These are phyloP conservation scores for Ophiodon elongatus DNA, from an alignment of 2,113 vertebrate genomes.

Conservation along the genomic window DNA sequence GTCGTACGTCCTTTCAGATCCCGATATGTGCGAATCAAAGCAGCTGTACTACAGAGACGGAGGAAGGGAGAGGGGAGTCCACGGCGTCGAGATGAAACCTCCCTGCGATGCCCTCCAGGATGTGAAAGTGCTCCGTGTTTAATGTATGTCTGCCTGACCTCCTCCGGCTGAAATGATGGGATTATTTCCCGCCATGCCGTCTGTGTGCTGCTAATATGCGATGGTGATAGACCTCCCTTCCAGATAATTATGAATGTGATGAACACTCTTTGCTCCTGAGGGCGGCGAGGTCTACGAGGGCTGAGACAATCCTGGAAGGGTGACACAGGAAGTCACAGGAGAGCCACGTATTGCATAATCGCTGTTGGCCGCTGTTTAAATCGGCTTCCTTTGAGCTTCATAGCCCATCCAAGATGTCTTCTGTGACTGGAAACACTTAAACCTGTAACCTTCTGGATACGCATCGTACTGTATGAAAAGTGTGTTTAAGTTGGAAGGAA, in stretches of 20 bases:
- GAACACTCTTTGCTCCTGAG: slow-evolving; percentile 63
- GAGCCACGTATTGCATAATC: slow-evolving; percentile 65
- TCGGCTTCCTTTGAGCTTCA: slow-evolving; percentile 54
- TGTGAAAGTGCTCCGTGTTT: slow-evolving; percentile 63
- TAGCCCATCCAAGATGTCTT: slow-evolving; percentile 28
- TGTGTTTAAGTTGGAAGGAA: not conserved
- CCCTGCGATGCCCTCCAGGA: slow-evolving; percentile 62
- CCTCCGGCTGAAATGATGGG: slow-evolving; percentile 68
- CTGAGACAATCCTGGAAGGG: slow-evolving; percentile 67
- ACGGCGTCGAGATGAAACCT: slow-evolving; percentile 68
- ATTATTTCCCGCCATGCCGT: slow-evolving; percentile 73
- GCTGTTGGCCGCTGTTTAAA: slow-evolving; percentile 70
- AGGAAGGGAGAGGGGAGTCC: slow-evolving; percentile 23
- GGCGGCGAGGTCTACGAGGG: slow-evolving; percentile 63
- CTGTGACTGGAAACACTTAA: slow-evolving; percentile 21
- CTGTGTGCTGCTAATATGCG: slow-evolving; percentile 65
- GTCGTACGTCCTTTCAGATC: not conserved
- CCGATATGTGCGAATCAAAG: slow-evolving; percentile 28
- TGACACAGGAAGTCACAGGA: slow-evolving; percentile 66
- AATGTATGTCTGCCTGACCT: slow-evolving; percentile 71
- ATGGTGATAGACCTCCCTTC: slow-evolving; percentile 60
- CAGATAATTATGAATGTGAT: slow-evolving; percentile 73
- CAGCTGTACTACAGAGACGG: slow-evolving; percentile 18
- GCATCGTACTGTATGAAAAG: not conserved
- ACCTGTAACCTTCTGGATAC: slow-evolving; percentile 31